Conservation (phyloP, 2,797 vertebrate species). For the Brachyrhaphis roseni region DNA sequence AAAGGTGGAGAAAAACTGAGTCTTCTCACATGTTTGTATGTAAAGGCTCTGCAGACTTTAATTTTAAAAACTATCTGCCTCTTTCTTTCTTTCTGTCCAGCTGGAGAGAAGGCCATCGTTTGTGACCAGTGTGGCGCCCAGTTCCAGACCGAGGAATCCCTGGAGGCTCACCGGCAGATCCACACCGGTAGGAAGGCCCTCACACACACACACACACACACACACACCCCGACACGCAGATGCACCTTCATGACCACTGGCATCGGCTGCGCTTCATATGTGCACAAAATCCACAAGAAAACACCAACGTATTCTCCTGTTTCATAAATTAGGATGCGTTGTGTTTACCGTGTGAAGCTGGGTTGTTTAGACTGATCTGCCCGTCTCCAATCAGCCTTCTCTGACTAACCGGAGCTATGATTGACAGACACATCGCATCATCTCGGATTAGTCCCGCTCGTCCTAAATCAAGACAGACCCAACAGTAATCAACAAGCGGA, state of each 20-base stretch:
- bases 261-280: constrained; percentile 15
- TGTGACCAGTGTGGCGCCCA: constrained; percentile 98
- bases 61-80: neutral
- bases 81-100: constrained; percentile 72
- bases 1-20: neutral
- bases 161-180: constrained; percentile 94
- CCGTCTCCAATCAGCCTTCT: constrained; percentile 21
- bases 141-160: constrained; percentile 95
- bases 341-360: constrained; percentile 2
- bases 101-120: constrained; percentile 95
- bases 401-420: constrained; percentile 46
- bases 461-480: constrained; percentile 67
- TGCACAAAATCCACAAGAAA: neutral
- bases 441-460: constrained; percentile 66
- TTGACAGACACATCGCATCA: constrained; percentile 64
- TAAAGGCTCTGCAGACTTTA: neutral
- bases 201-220: constrained; percentile 11
- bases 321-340: constrained; percentile 11
- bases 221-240: constrained; percentile 14
- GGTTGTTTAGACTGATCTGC: neutral
- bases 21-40: neutral
- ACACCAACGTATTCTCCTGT: neutral
- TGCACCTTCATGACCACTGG: constrained; percentile 14
- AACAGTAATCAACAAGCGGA: constrained; percentile 67
- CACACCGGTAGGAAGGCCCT: constrained; percentile 88